phyloP scores from a whole-genome alignment of 2,113 vertebrate genomes.

The Theristicus caerulescens region DNA sequence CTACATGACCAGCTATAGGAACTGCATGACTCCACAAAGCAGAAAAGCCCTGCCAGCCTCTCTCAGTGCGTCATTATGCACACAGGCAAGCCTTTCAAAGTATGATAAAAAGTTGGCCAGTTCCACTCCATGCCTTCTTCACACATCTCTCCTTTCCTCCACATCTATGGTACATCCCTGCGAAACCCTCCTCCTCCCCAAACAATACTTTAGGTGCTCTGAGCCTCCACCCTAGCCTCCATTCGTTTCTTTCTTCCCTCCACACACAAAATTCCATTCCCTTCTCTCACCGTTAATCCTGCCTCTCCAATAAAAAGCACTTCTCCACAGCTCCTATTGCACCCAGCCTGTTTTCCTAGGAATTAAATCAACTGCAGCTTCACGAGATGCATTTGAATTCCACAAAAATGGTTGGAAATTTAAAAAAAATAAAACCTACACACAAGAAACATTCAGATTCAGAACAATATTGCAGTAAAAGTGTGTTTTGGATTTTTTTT shows the following conservation, averaged over 20 bases:
- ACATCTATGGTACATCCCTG: background rate
- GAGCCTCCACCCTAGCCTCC: background rate
- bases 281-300: background rate
- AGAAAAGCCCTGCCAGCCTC: background rate
- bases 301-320: background rate
- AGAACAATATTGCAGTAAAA: background rate
- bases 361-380: background rate
- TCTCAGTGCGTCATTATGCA: background rate
- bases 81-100: background rate
- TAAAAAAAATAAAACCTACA: background rate
- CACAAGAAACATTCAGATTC: background rate
- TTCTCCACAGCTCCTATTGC: background rate
- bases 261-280: background rate
- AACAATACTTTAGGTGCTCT: background rate
- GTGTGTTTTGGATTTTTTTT: background rate
- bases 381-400: background rate
- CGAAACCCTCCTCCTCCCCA: background rate
- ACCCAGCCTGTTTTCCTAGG: background rate
- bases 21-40: background rate
- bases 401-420: background rate
- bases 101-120: background rate
- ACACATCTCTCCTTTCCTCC: background rate
- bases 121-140: background rate
- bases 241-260: background rate
- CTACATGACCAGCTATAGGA: background rate